These are phyloP conservation scores for Phrynosoma platyrhinos DNA, from an alignment of 2,113 vertebrate genomes.

Conservation along the genomic window DNA sequence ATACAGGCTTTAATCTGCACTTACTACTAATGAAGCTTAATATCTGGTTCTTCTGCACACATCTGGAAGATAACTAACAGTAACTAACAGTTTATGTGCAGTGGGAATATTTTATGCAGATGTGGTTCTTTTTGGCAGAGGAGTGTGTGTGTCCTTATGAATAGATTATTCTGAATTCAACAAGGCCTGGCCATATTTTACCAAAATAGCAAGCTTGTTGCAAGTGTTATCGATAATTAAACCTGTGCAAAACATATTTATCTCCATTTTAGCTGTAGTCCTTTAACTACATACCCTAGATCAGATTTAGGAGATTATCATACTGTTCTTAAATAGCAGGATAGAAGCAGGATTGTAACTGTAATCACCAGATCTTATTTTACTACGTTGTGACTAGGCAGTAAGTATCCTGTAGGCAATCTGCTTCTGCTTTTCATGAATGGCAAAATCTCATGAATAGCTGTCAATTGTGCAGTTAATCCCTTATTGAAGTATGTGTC, in stretches of 20 bases:
- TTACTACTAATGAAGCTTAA: slow-evolving; percentile 53
- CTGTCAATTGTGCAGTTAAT: too few species aligned
- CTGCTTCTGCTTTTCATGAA: too few species aligned
- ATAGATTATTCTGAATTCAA: slow-evolving; percentile 28
- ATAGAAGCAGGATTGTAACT: too few species aligned
- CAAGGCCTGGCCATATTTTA: background rate
- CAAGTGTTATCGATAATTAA: slow-evolving; percentile 6
- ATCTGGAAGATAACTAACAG: slow-evolving; percentile 40
- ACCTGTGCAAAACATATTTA: background rate
- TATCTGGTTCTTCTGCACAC: slow-evolving; percentile 49
- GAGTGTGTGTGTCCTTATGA: slow-evolving; percentile 21
- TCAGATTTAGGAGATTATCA: background rate
- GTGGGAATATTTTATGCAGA: slow-evolving; percentile 46
- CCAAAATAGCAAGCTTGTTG: slow-evolving; percentile 21
- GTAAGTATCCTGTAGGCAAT: too few species aligned
- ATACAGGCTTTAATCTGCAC: slow-evolving; percentile 53
- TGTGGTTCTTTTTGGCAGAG: background rate
- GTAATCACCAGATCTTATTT: too few species aligned
- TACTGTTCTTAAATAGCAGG: too few species aligned
- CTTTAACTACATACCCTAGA: background rate
- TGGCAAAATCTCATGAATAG: too few species aligned
- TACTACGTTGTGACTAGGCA: too few species aligned
- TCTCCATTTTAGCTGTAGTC: background rate
- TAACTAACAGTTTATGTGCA: slow-evolving; percentile 46
- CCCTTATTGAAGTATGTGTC: too few species aligned